A percentile compares a stretch with the other conserved stretches of the same genome.
Evolutionary conservation across 92 coral and sea anemone species (phyloP).

Genomic region (Palythoa caribaeorum): DNA sequence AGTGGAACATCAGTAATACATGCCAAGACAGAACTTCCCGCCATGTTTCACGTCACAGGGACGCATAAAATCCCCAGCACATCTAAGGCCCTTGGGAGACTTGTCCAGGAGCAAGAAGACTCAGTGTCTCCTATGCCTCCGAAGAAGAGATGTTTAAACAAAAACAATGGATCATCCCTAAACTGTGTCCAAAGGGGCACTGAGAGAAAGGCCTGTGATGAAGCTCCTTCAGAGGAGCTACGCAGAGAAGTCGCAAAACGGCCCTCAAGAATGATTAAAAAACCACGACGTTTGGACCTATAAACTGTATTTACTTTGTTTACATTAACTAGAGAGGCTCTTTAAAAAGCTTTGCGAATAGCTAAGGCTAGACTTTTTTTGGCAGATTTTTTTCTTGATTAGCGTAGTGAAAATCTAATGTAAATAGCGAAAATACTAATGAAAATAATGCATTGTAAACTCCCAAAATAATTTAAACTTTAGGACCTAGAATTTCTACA

Average conservation of each 20-base stretch:
- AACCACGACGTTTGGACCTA: slow-evolving; percentile 43
- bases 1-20: neutral
- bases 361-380: no score
- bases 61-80: neutral
- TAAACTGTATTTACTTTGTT: slow-evolving; percentile 10
- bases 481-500: neutral
- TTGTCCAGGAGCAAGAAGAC: neutral
- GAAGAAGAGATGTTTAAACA: slow-evolving; percentile 26
- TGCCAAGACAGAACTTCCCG: neutral
- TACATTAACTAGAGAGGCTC: neutral
- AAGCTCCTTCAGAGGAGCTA: slow-evolving; percentile 30
- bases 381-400: no score
- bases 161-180: neutral
- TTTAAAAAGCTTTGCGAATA: neutral
- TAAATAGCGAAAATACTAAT: neutral
- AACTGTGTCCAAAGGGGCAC: slow-evolving; percentile 2
- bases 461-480: neutral
- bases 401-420: neutral
- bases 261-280: slow-evolving; percentile 11
- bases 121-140: neutral
- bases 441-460: no score
- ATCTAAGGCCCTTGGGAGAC: slow-evolving; percentile 21
- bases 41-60: neutral
- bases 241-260: neutral
- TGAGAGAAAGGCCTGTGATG: slow-evolving; percentile 34